These are phyloP conservation scores for Suricata suricatta DNA, from an alignment of 2,113 vertebrate species.

Conservation along the genomic window DNA sequence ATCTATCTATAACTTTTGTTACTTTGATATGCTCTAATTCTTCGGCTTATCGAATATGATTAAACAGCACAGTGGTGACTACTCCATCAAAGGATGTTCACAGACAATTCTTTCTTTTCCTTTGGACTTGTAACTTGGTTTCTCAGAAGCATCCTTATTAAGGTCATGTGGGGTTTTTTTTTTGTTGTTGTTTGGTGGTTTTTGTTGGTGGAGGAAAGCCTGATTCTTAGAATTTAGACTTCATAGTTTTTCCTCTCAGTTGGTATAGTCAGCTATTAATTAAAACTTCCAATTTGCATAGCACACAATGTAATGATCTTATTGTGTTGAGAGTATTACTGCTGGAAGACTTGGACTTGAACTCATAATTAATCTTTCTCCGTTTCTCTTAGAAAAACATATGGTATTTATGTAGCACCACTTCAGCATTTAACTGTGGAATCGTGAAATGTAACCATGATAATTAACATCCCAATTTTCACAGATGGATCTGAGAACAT, in stretches of 20 bases:
- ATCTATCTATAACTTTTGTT: conserved; percentile 26
- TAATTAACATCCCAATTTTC: conserved; percentile 84
- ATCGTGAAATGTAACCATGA: conserved; percentile 80
- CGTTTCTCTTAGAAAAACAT: conserved; percentile 83
- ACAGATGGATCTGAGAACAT: conserved; percentile 84
- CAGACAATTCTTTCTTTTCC: neutral
- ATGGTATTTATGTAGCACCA: conserved; percentile 83
- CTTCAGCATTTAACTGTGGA: conserved; percentile 83
- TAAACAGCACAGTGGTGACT: neutral
- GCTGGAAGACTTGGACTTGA: conserved; percentile 79
- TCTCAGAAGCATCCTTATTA: conserved; percentile 55
- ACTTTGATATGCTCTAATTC: neutral
- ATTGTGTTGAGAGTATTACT: conserved; percentile 80
- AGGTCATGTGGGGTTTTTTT: neutral
- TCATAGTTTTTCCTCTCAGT: conserved; percentile 50
- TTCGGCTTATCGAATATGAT: neutral
- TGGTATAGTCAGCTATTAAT: conserved; percentile 81
- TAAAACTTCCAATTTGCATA: conserved; percentile 79
- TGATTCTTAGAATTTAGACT: conserved; percentile 67
- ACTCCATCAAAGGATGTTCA: conserved; percentile 26
- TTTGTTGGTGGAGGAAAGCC: conserved; percentile 18
- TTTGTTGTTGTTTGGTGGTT: neutral
- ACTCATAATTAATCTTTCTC: conserved; percentile 86
- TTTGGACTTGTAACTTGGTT: neutral
- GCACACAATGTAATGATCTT: conserved; percentile 75